Evolutionary conservation across 2,888 invertebrate species (phyloP).

Genomic region (Emesis russula): DNA sequence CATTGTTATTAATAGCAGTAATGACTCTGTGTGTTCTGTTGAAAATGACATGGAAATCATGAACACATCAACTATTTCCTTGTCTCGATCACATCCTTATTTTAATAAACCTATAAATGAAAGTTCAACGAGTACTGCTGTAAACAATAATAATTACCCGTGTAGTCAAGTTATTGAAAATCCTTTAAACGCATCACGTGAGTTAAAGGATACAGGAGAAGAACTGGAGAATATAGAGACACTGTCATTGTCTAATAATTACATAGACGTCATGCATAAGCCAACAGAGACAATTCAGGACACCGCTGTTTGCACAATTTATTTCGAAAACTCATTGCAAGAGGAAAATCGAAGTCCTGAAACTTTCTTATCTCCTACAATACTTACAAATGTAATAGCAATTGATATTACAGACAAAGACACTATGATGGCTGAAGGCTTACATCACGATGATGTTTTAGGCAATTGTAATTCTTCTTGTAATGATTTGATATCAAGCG

Average conservation of each 20-base stretch:
- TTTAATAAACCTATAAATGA: slow-evolving; percentile 53
- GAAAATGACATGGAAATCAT: slow-evolving; percentile 63
- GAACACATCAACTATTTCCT: slow-evolving; percentile 56
- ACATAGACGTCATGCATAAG: slow-evolving; percentile 45
- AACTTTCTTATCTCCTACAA: slow-evolving; percentile 50
- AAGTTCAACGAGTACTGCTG: slow-evolving; percentile 48
- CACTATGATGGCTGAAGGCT: slow-evolving; percentile 49
- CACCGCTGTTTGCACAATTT: neutral
- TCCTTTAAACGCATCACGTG: slow-evolving; percentile 56
- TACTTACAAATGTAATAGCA: slow-evolving; percentile 50
- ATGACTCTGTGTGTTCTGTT: slow-evolving; percentile 54
- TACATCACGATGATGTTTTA: slow-evolving; percentile 52
- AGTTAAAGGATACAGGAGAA: slow-evolving; percentile 58
- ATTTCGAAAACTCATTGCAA: slow-evolving; percentile 47
- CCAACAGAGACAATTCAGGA: slow-evolving; percentile 49
- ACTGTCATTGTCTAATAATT: slow-evolving; percentile 36
- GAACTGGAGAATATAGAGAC: slow-evolving; percentile 50
- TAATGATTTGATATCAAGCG: slow-evolving; percentile 4
- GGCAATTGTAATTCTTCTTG: slow-evolving; percentile 50
- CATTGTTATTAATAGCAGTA: slow-evolving; percentile 61
- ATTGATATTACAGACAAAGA: slow-evolving; percentile 59
- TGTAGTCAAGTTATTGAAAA: slow-evolving; percentile 59
- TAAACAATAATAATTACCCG: slow-evolving; percentile 50
- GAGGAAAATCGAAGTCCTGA: slow-evolving; percentile 56
- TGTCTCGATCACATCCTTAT: slow-evolving; percentile 62